Percentiles rank a stretch among this genome's conserved stretches.
phyloP scores from a whole-genome alignment of 2,888 invertebrate species.

The Chrysolina oricalcia region DNA sequence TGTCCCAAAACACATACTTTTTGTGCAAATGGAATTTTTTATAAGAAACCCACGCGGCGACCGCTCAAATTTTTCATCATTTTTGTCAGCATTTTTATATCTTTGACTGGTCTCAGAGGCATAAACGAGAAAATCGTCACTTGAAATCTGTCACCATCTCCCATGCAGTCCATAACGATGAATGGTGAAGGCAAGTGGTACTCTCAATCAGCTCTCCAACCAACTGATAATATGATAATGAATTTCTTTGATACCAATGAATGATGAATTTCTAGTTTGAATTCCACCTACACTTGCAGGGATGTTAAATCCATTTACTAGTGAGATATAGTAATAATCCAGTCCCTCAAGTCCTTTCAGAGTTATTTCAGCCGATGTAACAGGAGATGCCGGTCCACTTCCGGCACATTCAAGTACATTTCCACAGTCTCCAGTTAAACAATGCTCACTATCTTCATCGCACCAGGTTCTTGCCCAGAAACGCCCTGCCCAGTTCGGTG shows the following conservation, averaged over 20 bases:
- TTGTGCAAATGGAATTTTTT: no score
- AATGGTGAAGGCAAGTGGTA: no score
- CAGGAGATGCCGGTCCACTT: constrained; percentile 70
- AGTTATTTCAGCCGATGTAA: constrained; percentile 70
- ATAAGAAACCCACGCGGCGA: no score
- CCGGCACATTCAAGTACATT: constrained; percentile 67
- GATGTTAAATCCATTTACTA: constrained; percentile 73
- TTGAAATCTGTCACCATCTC: no score
- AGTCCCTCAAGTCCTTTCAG: constrained; percentile 64
- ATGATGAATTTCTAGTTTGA: not conserved
- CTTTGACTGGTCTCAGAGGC: no score
- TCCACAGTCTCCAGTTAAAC: constrained; percentile 55
- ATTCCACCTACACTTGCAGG: constrained; percentile 60
- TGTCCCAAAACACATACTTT: no score
- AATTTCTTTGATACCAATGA: no score
- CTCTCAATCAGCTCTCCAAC: not conserved
- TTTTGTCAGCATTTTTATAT: no score
- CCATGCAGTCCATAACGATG: no score
- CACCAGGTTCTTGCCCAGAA: constrained; percentile 69
- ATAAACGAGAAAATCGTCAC: no score
- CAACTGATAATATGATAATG: not conserved
- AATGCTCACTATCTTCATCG: constrained; percentile 68
- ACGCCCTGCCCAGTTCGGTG: constrained; percentile 64
- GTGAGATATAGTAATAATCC: constrained; percentile 72
- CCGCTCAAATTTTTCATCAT: no score